Evolutionary conservation across 2,113 vertebrate species (phyloP).

Genomic region (Himantopus leucocephalus): DNA sequence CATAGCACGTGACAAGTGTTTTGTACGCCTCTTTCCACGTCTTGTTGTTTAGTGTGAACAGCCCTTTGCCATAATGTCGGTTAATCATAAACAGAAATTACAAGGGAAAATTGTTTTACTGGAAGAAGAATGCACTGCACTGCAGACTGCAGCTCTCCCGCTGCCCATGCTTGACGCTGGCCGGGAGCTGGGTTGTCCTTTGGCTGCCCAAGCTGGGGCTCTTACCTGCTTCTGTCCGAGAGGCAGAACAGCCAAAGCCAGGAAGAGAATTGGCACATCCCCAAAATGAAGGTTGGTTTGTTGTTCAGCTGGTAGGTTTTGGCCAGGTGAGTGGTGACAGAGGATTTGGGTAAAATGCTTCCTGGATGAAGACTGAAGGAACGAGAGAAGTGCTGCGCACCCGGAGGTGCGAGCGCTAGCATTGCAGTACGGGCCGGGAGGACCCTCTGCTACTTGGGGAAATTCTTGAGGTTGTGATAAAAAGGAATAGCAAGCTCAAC

Average conservation of each 20-base stretch:
- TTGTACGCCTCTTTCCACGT: background rate
- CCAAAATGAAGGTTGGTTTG: background rate
- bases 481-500: background rate
- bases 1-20: background rate
- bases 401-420: accelerated
- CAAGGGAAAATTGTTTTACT: background rate
- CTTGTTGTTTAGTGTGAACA: background rate
- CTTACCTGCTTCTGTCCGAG: background rate
- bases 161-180: accelerated
- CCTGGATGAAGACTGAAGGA: background rate
- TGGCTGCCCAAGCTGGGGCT: background rate
- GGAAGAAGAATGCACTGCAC: background rate
- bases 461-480: background rate
- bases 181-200: background rate
- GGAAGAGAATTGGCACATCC: background rate
- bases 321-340: background rate
- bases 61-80: background rate
- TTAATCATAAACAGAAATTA: background rate
- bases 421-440: background rate
- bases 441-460: background rate
- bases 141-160: background rate
- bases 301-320: background rate
- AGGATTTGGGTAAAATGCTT: background rate
- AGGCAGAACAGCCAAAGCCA: background rate
- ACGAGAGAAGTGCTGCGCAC: background rate